A percentile compares a stretch with the other conserved stretches of the same genome.
Conservation (phyloP, 1,140 invertebrate species). For the Drosophila parvula region DNA sequence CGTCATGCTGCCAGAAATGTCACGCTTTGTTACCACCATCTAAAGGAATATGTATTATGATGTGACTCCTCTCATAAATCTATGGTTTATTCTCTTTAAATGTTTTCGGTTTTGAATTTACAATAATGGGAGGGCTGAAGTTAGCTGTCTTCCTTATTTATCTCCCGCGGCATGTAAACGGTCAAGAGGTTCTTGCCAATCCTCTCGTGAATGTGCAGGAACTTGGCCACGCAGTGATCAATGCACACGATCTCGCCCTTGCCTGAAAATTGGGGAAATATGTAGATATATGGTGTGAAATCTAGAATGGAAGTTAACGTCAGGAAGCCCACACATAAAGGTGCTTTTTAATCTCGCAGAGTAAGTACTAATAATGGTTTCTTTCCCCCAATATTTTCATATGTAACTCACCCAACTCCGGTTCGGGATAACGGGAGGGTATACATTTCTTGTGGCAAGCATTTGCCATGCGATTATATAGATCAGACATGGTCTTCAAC, state of each 20-base stretch:
- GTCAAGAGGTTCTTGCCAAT: slow-evolving; percentile 14
- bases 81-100: not conserved
- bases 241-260: slow-evolving; percentile 11
- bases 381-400: not conserved
- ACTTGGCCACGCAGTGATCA: slow-evolving; percentile 13
- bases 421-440: slow-evolving; percentile 95
- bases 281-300: not conserved
- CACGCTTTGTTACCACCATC: slow-evolving; percentile 83
- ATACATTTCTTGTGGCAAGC: slow-evolving; percentile 99
- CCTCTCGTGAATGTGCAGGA: slow-evolving; percentile 7
- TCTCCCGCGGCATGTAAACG: slow-evolving; percentile 4
- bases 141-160: not conserved
- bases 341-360: too few species aligned
- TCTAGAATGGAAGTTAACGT: not conserved
- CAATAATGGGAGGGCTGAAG: not conserved
- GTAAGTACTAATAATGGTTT: not conserved
- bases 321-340: too few species aligned
- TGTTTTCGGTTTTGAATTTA: too few species aligned
- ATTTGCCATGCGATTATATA: slow-evolving; percentile 97
- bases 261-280: not conserved
- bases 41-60: slow-evolving; percentile 9
- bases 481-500: slow-evolving; percentile 99
- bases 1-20: slow-evolving; percentile 85
- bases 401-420: slow-evolving; percentile 90
- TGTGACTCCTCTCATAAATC: not conserved